Evolutionary conservation across 1,140 invertebrate species (phyloP), one percentile per base, ranked within the genome.

Genomic region (Adoxophyes honmai): DNA sequence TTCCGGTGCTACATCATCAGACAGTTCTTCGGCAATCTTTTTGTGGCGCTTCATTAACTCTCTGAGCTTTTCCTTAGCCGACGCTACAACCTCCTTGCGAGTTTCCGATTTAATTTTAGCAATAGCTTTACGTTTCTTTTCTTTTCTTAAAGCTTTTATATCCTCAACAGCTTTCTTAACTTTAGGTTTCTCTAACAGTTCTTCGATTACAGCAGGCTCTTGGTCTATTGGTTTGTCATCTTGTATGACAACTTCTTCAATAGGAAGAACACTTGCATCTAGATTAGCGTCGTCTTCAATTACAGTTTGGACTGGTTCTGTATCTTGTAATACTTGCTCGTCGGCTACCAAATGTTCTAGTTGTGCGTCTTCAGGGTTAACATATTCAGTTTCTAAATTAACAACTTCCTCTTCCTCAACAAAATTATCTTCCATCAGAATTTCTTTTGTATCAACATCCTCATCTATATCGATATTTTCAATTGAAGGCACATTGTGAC

Each of bases 41-140:
- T 87, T 89, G 60, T 88, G 89, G 4, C 84, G 77, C 62, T 81
- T 82, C 77, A 90, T 90, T 54, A 90, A 78, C 73, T 90, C 89
- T 69, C 78, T 88, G 42, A 90, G 66, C 64, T 89, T 90, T 64
- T 89, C 88, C 77, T 89, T 90, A 0, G 89, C 85, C 13, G 88
- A 89, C 16, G 81, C 86, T 3, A 86, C 78, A 15, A 90, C 78
- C 66, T 88, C 85, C 57, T 75, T 83, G 13, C 82, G 75, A 13
- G 86, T 89, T 77, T 86, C 82, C 2, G 79, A 76, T 71, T 83
- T 81, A 57, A 83, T 86, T 81, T 89, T 89, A 51, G 73, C 72
- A 54, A 87, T 78, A 15, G 78, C 79, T 63, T 81, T 86, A 57
- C 68, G 75, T 66, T 88, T 86, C 59, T 76, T 67, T 34, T 80